Evolutionary conservation across 2,113 vertebrate species (phyloP).

Genomic region (Mobula hypostoma): DNA sequence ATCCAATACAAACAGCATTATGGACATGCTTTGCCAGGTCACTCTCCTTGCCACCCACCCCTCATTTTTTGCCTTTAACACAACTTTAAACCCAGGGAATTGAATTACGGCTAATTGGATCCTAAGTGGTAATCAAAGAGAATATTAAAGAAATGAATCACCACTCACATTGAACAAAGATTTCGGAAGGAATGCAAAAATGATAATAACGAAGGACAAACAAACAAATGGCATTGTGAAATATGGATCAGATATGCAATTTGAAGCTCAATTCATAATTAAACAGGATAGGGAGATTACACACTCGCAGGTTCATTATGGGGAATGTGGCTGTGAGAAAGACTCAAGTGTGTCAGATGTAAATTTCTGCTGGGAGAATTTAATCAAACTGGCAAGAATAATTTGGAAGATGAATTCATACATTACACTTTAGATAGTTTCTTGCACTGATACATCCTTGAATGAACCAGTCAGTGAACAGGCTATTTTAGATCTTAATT

Average conservation of each 20-base stretch:
- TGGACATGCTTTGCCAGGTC: not conserved
- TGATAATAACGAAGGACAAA: not conserved
- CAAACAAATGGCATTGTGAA: not conserved
- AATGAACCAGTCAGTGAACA: no score
- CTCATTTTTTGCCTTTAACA: not conserved
- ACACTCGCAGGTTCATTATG: not conserved
- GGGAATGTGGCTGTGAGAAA: not conserved
- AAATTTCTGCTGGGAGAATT: not conserved
- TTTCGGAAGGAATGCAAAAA: not conserved
- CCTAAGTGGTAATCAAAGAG: not conserved
- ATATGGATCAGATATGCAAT: not conserved
- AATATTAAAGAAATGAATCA: not conserved
- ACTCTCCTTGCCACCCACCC: not conserved
- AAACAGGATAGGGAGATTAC: not conserved
- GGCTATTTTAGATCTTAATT: no score
- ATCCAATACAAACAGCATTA: no score
- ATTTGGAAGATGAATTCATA: no score
- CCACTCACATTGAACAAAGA: not conserved
- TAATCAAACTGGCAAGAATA: no score
- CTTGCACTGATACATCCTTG: no score
- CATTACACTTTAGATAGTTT: no score
- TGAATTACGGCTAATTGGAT: not conserved
- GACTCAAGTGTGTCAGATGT: not conserved
- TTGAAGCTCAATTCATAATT: not conserved
- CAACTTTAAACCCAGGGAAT: not conserved